Percentiles rank a stretch among this genome's conserved stretches.
These are phyloP conservation scores for Phytoseiulus persimilis DNA, from an alignment of 2,888 invertebrate species.

Conservation along the genomic window DNA sequence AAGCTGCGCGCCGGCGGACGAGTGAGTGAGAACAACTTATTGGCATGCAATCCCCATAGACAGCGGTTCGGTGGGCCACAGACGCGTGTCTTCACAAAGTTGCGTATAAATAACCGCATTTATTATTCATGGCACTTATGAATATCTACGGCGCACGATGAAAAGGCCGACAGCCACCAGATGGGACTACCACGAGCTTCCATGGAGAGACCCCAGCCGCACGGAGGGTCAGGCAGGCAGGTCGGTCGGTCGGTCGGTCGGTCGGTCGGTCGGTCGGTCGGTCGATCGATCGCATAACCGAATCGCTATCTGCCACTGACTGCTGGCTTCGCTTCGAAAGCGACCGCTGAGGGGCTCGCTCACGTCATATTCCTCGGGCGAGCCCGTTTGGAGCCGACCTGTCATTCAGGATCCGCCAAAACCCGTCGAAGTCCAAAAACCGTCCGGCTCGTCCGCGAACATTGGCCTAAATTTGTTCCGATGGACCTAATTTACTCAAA, in stretches of 20 bases:
- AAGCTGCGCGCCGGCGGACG: background rate
- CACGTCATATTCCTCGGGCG: background rate
- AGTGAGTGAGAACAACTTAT: background rate
- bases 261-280: no score
- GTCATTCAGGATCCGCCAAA: no score
- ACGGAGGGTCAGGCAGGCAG: background rate
- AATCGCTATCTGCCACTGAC: background rate
- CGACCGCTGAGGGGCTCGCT: background rate
- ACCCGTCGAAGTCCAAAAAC: no score
- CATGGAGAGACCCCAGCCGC: background rate
- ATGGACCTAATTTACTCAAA: no score
- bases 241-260: no score
- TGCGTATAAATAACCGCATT: slow-evolving; percentile 28
- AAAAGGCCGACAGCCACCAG: background rate
- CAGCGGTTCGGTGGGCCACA: background rate
- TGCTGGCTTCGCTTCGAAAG: background rate
- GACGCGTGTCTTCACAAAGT: background rate
- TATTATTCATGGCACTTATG: slow-evolving; percentile 29
- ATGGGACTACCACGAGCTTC: background rate
- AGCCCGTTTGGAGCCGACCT: no score
- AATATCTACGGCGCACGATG: background rate
- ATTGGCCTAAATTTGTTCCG: no score
- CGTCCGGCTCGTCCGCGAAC: no score
- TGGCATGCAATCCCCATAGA: slow-evolving; percentile 5
- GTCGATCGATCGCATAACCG: background rate